Conservation (phyloP, 1,140 invertebrate species). For the Sminthurides bifidus region DNA sequence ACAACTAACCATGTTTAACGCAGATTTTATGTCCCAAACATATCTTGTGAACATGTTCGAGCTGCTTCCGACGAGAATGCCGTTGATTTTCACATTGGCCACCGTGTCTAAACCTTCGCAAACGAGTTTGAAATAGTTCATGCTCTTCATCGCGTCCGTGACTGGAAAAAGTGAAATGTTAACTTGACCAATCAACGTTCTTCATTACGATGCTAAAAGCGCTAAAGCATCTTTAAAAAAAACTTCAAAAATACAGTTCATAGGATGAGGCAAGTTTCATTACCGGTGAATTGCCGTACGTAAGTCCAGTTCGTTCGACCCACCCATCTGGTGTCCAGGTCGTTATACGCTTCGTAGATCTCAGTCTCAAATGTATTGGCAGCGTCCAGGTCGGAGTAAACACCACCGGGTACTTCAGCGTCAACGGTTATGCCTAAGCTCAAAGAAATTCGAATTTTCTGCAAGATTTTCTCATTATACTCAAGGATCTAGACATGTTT, state of each 20-base stretch:
- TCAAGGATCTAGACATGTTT: background rate
- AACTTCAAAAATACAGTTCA: background rate
- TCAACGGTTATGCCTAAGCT: conserved; percentile 36
- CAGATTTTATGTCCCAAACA: conserved; percentile 55
- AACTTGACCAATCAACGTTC: conserved; percentile 38
- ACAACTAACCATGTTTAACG: conserved; percentile 45
- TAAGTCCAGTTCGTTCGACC: conserved; percentile 68
- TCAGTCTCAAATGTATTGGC: conserved; percentile 51
- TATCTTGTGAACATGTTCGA: conserved; percentile 87
- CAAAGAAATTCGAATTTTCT: background rate
- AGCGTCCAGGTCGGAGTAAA: conserved; percentile 63
- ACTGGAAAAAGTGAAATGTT: background rate
- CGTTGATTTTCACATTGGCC: conserved; percentile 61
- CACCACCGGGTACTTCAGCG: conserved; percentile 65
- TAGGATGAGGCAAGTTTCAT: background rate
- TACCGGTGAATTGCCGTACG: conserved; percentile 35
- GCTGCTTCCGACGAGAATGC: conserved; percentile 48
- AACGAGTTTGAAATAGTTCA: conserved; percentile 41
- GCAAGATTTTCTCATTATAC: background rate
- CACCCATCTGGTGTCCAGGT: conserved; percentile 68
- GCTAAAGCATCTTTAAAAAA: conserved; percentile 17
- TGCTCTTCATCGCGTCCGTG: background rate
- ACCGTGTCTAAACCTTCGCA: conserved; percentile 82
- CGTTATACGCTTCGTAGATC: conserved; percentile 62
- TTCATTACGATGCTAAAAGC: conserved; percentile 29